Evolutionary conservation across 2,113 vertebrate species (phyloP).

Genomic region (Mirza zaza): DNA sequence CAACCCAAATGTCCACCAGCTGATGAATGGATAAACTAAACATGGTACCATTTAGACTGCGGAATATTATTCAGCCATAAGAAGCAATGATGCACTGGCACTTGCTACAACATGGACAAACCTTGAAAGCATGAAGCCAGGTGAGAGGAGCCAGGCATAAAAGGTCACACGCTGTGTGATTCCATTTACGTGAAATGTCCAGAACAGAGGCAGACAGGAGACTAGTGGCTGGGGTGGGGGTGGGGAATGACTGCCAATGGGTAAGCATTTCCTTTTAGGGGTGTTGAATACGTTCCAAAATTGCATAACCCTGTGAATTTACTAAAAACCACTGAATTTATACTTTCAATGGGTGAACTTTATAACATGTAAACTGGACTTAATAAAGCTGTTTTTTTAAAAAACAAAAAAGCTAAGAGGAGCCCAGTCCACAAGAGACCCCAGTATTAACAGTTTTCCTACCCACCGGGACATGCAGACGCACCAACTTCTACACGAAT

Average conservation of each 20-base stretch:
- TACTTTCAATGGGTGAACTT: neutral
- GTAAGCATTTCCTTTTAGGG: neutral
- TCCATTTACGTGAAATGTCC: neutral
- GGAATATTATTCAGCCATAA: neutral
- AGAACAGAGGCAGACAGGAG: neutral
- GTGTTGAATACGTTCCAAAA: neutral
- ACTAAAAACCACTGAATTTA: neutral
- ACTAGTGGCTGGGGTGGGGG: neutral
- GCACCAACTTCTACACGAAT: neutral
- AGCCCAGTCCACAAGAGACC: no score
- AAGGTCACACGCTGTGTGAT: neutral
- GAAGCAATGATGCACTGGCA: neutral
- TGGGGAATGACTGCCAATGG: neutral
- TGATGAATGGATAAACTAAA: neutral
- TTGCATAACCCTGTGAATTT: neutral
- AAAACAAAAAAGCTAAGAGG: neutral
- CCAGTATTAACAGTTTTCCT: neutral
- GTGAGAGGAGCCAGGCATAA: neutral
- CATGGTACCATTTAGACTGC: fast-evolving
- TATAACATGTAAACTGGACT: neutral
- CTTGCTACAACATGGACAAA: fast-evolving
- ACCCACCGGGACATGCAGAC: fast-evolving
- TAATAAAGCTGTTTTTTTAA: neutral
- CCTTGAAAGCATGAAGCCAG: neutral
- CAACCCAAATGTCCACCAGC: neutral